Base-by-base conservation (phyloP, 37 sponge, comb jelly and placozoan species). In the Aplysina aerophoba region DNA sequence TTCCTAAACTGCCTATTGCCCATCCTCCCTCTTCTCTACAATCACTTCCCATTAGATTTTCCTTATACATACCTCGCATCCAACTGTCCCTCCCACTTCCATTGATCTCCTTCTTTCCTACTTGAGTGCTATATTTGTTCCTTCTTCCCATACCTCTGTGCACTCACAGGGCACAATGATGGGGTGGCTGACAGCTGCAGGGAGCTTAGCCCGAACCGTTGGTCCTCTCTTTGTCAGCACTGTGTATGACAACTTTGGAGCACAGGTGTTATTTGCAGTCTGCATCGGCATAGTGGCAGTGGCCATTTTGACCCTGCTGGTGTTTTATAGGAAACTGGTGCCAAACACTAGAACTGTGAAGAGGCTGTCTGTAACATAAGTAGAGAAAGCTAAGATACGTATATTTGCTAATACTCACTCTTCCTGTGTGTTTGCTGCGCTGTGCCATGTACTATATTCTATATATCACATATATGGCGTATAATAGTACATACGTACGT, bases 121-220 rank as follows among this genome's bases (percentile, higher is more conserved):
- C 41, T 33, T 27, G 38, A 27, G 30, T 4, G 3, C 59, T 28
- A 12, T 65, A 56, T 8, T 44, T 8, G 8, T 8, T 44, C 50
- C 50, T 44, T 44, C 50, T 8, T 44, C 50, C 50, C 8, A 11
- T 11, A 3, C 8, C 50, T 8, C 50, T 44, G 8, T 27, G 57
- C 19, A 22, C 53, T n/a, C 55, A 30, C 88, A 97, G 93, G 97
- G 97, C n/a, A 79, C 75, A 11, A 97, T 97, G 97, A 97, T 94
- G 89, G 97, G 97, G 0, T 44, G 65, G 59, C 55, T 97, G 17
- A 92, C 94, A 81, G 89, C 91, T 34, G 83, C 91, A 28, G 94
- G 96, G 6, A 88, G 96, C 35, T 62, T 90, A 0, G 93, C 94
- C 6, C 80, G 97, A 33, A 56, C 81, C 16, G 41, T 97, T 38